Evolutionary conservation across 2,797 vertebrate species (phyloP).

Genomic region (Salarias fasciatus): DNA sequence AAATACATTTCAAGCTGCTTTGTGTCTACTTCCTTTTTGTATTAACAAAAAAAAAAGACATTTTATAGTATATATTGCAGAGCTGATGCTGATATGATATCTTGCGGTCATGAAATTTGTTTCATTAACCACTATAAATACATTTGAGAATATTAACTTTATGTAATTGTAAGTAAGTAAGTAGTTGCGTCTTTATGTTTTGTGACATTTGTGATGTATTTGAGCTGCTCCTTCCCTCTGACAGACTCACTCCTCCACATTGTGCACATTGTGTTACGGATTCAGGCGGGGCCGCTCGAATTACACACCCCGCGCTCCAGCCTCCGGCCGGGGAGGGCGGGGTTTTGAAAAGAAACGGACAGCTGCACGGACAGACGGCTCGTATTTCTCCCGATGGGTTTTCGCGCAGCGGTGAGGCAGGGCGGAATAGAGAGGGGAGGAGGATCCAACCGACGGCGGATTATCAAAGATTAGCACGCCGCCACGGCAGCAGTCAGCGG

Average conservation of each 20-base stretch:
- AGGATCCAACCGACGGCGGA: neutral
- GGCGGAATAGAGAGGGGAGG: neutral
- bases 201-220: too few species aligned
- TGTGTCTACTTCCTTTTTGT: neutral
- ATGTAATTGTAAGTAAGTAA: too few species aligned
- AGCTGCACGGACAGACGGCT: neutral
- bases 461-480: slow-evolving; percentile 23
- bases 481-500: slow-evolving; percentile 1
- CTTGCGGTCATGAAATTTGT: too few species aligned
- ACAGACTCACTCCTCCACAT: too few species aligned
- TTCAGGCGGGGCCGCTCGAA: neutral
- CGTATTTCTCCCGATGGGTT: neutral
- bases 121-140: too few species aligned
- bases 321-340: slow-evolving; percentile 36
- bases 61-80: too few species aligned
- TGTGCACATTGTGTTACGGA: too few species aligned
- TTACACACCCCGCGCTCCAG: neutral
- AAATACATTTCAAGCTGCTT: neutral
- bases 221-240: too few species aligned
- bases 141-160: too few species aligned
- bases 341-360: slow-evolving; percentile 11
- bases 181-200: too few species aligned
- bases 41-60: too few species aligned
- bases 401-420: neutral
- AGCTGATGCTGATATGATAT: too few species aligned